These are phyloP conservation scores for Sarcophaga bullata DNA, from an alignment of 1,140 invertebrate genomes.

Conservation along the genomic window DNA sequence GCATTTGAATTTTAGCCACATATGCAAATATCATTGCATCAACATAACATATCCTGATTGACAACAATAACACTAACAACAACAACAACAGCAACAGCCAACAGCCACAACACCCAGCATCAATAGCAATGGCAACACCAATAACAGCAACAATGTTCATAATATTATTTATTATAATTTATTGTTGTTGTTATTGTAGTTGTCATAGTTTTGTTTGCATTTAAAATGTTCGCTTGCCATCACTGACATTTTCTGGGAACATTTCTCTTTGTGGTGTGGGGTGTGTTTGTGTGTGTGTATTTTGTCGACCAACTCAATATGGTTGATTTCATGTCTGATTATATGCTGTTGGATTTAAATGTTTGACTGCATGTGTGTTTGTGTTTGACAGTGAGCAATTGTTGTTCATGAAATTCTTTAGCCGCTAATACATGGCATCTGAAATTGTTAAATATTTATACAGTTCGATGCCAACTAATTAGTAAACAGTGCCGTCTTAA, in stretches of 20 bases:
- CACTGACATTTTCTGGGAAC: too few relatives aligned
- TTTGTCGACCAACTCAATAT: background rate
- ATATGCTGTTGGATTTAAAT: background rate
- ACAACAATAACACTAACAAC: slow-evolving; percentile 10
- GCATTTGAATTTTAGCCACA: slow-evolving; percentile 40
- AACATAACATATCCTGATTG: slow-evolving; percentile 33
- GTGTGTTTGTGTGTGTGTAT: background rate
- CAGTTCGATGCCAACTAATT: too few relatives aligned
- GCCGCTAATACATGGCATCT: background rate
- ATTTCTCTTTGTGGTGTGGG: too few relatives aligned
- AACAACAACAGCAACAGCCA: too few relatives aligned
- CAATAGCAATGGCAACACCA: too few relatives aligned
- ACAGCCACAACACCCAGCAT: background rate
- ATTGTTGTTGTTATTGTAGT: too few relatives aligned
- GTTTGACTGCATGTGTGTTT: background rate
- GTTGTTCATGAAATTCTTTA: slow-evolving; percentile 2
- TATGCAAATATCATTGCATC: slow-evolving; percentile 40
- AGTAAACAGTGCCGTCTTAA: too few relatives aligned
- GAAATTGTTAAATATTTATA: background rate
- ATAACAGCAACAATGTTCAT: too few relatives aligned
- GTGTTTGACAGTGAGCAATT: too few relatives aligned
- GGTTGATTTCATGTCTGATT: slow-evolving; percentile 22
- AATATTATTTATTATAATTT: too few relatives aligned
- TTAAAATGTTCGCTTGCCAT: too few relatives aligned
- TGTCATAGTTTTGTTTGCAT: too few relatives aligned